Evolutionary conservation across 2,797 vertebrate species (phyloP), one percentile per base, ranked within the genome.

Genomic region (Buphagus erythrorhynchus): DNA sequence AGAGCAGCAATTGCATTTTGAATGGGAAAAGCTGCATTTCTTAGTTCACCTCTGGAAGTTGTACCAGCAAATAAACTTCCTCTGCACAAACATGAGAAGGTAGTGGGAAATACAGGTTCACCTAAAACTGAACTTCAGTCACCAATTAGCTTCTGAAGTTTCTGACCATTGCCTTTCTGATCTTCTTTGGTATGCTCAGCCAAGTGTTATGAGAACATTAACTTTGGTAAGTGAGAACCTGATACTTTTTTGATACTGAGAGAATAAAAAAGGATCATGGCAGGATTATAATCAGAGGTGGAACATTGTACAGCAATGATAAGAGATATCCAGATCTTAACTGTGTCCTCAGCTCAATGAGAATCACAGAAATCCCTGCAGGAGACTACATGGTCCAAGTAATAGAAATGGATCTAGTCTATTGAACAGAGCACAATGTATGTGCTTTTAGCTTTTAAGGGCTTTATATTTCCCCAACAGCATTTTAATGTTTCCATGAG

Each of bases 221-320:
- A 28, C 21, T 82, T 86, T 49, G 49, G 8, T 29, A 49, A 79
- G 36, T 0, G 7, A 91, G 17, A 38, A 33, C 4, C 57, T 76
- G 20, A 31, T 36, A 9, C 2, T 42, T 54, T 68, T 90, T 61
- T 83, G 29, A 36, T 26, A 26, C 10, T 26, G 25, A 75, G 11
- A 11, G 16, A 6, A n/a, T 49, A 43, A 71, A 59, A 69, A 85
- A 36, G 6, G 14, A 46, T 35, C 14, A 33, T 24, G 14, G 10
- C 33, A 74, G 63, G 29, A 54, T 72, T 82, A 36, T 4, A 22
- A 52, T 81, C 59, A 73, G 73, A 85, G 48, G 17, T 3, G 5
- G 17, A 13, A 49, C 10, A 38, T 26, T 0, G 0, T 42, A 36
- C 2, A 6, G 12, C 26, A 63, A 29, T 16, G 15, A 29, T 40